Base-by-base conservation (phyloP, 2,113 vertebrate species). In the Notiomystis cincta region DNA sequence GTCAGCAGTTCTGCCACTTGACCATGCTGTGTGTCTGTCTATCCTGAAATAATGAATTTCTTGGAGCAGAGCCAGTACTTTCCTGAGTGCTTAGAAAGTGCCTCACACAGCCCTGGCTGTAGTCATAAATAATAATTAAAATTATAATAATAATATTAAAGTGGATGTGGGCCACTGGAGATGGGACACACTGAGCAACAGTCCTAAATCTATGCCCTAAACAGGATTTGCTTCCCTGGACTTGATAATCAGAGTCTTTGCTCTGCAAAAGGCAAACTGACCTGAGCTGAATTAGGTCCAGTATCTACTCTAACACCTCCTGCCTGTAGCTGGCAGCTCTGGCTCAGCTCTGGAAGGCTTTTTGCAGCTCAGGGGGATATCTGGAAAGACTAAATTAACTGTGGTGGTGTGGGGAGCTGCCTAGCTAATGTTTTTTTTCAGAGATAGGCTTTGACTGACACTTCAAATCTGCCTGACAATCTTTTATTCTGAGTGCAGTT, bases 401-500 rank as follows among this genome's bases (percentile, higher is more conserved):
- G n/a, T 62, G 82, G 48, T 80, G 71, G 38, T 60, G 48, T 45
- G 45, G 48, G 72, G 89, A 96, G 75, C 84, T 93, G 94, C 91
- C 80, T 84, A 87, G 76, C 75, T 95, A 61, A 95, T 83, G 67
- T 62, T 84, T 89, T 89, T 89, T 87, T 89, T 64, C 77, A 91
- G 90, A 84, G 93, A 93, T 94, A 92, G 91, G 82, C 66, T 96
- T 78, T 97, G 96, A 97, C 42, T 95, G 97, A 77, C 87, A 57
- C 53, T 76, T 93, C 38, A 83, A 93, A 96, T 95, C 96, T 91
- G 42, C 62, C 93, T 95, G 90, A 91, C 90, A 79, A 92, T 96
- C 81, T 96, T 50, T 86, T 72, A 78, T 93, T 95, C 93, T 57
- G 90, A 90, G 91, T 4, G 15, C 89, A 91, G 94, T 58, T 73